phyloP scores from a whole-genome alignment of 2,888 invertebrate genomes.

The Sphaerophoria taeniata region DNA sequence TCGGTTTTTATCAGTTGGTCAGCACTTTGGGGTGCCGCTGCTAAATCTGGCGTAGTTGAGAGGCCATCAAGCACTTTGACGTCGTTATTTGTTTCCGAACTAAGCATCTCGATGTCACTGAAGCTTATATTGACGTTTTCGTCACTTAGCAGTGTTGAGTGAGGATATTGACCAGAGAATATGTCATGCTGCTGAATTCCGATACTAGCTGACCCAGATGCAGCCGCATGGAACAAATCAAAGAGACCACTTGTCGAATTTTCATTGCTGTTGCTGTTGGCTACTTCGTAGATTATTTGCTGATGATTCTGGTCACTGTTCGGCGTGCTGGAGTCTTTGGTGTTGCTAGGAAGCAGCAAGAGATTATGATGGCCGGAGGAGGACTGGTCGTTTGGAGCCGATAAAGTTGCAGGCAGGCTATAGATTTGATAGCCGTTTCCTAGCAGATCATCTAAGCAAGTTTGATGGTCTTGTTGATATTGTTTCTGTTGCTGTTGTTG shows the following conservation, averaged over 20 bases:
- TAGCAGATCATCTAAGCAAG: constrained; percentile 56
- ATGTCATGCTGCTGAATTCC: constrained; percentile 50
- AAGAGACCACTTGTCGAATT: constrained; percentile 53
- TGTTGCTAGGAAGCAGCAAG: constrained; percentile 37
- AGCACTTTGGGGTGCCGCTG: background rate
- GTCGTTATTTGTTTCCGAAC: constrained; percentile 50
- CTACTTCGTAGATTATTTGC: constrained; percentile 65
- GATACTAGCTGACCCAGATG: constrained; percentile 1
- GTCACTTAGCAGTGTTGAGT: constrained; percentile 48
- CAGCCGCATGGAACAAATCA: constrained; percentile 54
- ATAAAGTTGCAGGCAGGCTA: constrained; percentile 46
- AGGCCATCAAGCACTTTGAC: constrained; percentile 55
- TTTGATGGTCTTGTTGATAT: constrained; percentile 42
- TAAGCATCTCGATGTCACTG: constrained; percentile 65
- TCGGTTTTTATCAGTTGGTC: background rate
- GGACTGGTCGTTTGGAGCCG: constrained; percentile 52
- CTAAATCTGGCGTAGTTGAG: constrained; percentile 33
- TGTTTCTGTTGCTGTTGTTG: constrained; percentile 35
- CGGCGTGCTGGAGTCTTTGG: background rate
- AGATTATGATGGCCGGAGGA: constrained; percentile 60
- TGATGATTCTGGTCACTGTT: constrained; percentile 48
- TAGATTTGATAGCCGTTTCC: constrained; percentile 64
- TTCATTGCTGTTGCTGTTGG: constrained; percentile 61
- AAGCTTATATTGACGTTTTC: constrained; percentile 59
- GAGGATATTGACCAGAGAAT: constrained; percentile 62